These are phyloP conservation scores for Heterotis niloticus DNA, from an alignment of 2,113 vertebrate genomes.

Conservation along the genomic window DNA sequence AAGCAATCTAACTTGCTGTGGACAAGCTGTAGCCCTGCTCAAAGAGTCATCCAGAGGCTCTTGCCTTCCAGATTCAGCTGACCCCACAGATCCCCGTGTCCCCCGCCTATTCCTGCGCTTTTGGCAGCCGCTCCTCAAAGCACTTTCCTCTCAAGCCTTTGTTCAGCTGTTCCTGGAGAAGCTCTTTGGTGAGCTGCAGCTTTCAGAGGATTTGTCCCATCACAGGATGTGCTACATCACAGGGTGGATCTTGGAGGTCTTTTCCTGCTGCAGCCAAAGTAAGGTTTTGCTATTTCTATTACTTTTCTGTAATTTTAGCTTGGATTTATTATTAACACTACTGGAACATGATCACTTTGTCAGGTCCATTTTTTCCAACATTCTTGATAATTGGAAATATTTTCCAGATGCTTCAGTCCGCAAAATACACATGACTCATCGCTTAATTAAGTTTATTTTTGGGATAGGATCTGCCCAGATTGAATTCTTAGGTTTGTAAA, in stretches of 20 bases:
- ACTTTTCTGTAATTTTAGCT: neutral
- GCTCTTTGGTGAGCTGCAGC: slow-evolving; percentile 75
- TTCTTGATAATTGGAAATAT: neutral
- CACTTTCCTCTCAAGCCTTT: slow-evolving; percentile 72
- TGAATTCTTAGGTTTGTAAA: no score
- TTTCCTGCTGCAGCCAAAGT: slow-evolving; percentile 71
- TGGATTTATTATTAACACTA: neutral
- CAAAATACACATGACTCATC: neutral
- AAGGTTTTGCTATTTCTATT: neutral
- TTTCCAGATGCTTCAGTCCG: neutral
- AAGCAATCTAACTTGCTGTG: neutral
- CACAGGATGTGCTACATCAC: slow-evolving; percentile 73
- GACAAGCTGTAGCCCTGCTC: no score
- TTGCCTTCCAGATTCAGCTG: slow-evolving; percentile 4
- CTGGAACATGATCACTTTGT: neutral
- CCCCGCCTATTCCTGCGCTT: slow-evolving; percentile 74
- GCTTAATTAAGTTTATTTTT: neutral
- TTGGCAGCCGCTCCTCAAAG: slow-evolving; percentile 84
- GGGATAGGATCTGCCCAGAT: no score
- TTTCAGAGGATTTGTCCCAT: slow-evolving; percentile 50
- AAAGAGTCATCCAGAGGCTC: neutral
- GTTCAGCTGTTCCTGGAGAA: slow-evolving; percentile 78
- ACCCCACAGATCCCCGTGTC: slow-evolving; percentile 47
- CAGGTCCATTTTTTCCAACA: no score
- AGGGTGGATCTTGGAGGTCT: slow-evolving; percentile 80